Base-by-base conservation (phyloP, 1,140 invertebrate genomes). In the Cyclargus thomasi region DNA sequence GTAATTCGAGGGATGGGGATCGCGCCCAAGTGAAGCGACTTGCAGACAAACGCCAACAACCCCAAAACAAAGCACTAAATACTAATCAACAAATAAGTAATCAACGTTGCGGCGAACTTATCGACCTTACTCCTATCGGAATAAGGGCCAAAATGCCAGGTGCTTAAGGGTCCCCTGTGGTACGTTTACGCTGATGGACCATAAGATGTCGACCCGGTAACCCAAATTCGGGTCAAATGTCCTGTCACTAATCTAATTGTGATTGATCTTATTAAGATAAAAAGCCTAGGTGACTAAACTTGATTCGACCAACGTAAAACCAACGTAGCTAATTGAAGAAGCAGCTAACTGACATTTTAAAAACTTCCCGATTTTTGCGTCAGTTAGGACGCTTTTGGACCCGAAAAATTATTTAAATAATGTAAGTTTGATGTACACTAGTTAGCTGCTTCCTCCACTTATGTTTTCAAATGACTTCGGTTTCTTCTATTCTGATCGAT, bases 231-330 rank as follows among this genome's bases (percentile, higher is more conserved):
- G 20, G 18, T 21, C 20, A 59, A 55, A 59, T 59, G 55, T 59
- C 8, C 55, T 17, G 55, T 59, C 20, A 18, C 55, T 57, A 20
- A 57, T 57, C 2, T 59, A 59, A 59, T 59, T 59, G 39, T 16
- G 55, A 59, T 20, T 11, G 20, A 59, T 59, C 55, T 55, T 55
- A 17, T 59, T 59, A 18, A 20, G 55, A 20, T 59, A 47, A 47
- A 47, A 47, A 14, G 11, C 14, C 39, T 47, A 35, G 39, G 39
- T 47, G 39, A 47, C 10, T 47, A 14, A 11, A 1, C 36, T 11
- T 11, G 2, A 0, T 14, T 47, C 39, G 39, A 29, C 29, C 29
- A 6, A 8, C 29, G 29, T 29, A 29, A 29, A 29, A 29, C 23
- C 23, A 29, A 29, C 23, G 47, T 14, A 2, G 47, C 47, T 53